Evolutionary conservation across 2,797 vertebrate genomes (phyloP), one percentile per base, ranked within the genome.

Genomic region (Emys orbicularis): DNA sequence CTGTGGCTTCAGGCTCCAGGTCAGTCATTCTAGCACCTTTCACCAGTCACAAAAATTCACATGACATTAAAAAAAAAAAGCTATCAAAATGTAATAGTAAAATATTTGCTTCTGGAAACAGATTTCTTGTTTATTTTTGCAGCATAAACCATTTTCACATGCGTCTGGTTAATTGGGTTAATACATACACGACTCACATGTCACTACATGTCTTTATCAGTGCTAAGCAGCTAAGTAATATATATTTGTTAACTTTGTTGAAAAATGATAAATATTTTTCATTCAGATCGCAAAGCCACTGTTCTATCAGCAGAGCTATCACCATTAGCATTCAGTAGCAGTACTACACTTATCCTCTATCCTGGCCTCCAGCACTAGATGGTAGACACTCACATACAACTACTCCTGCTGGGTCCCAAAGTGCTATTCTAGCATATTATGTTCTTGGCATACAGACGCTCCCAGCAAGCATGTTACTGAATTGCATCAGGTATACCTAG

Each of bases 11-110:
- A 23, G 37, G n/a, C 34, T 19, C 61, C 61, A 21, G 72, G 12
- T 44, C 37, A 41, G 72, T 74, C 9, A 72, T 72, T 72, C 21
- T 41, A 41, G 37, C 72, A 76, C 21, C 72, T 76, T 76, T 47
- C 41, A 76, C 72, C 5, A 47, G 12, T 23, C 72, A 44, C 41
- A 47, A 76, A 27, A 44, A 47, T 27, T 47, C 25, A 4, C 37
- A 31, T 88, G 84, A 47, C 12, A 53, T 90, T 83, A 87, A 93
- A 83, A 50, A 86, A 86, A 87, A 31, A 50, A 96, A 86, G 11
- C 6, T 80, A 86, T 50, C 16, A 47, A 88, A 76, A 90, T 68
- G 77, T 27, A 88, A 90, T 85, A 89, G 50, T 5, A 65, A 77
- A 87, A 25, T 18, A 41, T 34, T 79, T 5, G 2, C n/a, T 93